Conservation (phyloP, 92 coral and sea anemone species). For the Epizoanthus ramosus region DNA sequence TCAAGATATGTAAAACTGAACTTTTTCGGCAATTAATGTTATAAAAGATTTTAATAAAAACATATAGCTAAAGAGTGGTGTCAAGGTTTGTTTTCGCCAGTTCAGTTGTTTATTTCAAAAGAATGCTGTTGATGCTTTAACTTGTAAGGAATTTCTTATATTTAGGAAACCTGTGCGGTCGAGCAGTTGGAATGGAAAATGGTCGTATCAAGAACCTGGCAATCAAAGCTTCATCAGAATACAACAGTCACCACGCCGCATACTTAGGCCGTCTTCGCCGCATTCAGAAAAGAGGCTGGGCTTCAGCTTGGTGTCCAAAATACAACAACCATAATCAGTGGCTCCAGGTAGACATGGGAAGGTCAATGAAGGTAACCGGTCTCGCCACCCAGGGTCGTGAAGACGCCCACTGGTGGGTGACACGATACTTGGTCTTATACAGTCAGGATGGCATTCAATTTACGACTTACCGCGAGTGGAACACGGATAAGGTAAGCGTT, state of each 20-base stretch:
- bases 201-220: slow-evolving; percentile 59
- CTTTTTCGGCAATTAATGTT: too few species aligned
- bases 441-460: slow-evolving; percentile 47
- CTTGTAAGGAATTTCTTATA: background rate
- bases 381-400: slow-evolving; percentile 68
- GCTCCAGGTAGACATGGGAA: slow-evolving; percentile 61
- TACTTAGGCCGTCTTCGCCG: slow-evolving; percentile 72
- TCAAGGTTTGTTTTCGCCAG: too few species aligned
- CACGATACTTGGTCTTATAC: slow-evolving; percentile 45
- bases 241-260: slow-evolving; percentile 57
- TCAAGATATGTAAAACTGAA: too few species aligned
- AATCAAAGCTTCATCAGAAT: slow-evolving; percentile 73
- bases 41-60: too few species aligned
- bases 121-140: too few species aligned
- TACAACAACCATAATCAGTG: slow-evolving; percentile 56
- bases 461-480: slow-evolving; percentile 49
- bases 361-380: slow-evolving; percentile 53
- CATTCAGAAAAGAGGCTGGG: slow-evolving; percentile 45
- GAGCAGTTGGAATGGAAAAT: slow-evolving; percentile 74
- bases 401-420: slow-evolving; percentile 58
- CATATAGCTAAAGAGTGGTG: too few species aligned
- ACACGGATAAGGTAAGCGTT: slow-evolving; percentile 45
- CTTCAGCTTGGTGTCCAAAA: slow-evolving; percentile 66
- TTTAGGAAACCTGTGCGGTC: slow-evolving; percentile 55
- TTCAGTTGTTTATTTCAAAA: too few species aligned